Evolutionary conservation across 2,888 invertebrate genomes (phyloP).

Genomic region (Tetragonula carbonaria): DNA sequence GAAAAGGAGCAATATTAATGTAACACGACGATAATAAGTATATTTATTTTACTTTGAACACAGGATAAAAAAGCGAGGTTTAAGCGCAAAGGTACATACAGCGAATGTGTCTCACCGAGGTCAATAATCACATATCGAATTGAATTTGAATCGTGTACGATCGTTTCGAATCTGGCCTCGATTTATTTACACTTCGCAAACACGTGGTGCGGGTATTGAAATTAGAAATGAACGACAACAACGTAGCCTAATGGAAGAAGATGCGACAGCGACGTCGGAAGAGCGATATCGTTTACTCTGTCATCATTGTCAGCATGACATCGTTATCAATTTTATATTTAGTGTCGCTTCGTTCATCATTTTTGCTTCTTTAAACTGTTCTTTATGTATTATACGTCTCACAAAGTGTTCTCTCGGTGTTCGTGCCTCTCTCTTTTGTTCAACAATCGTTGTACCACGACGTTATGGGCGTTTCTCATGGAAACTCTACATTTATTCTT

Average conservation of each 20-base stretch:
- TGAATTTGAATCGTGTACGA: slow-evolving; percentile 2
- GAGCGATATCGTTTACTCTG: slow-evolving; percentile 38
- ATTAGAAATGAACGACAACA: slow-evolving; percentile 7
- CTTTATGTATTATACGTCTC: slow-evolving; percentile 63
- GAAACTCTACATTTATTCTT: slow-evolving; percentile 37
- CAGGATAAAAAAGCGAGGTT: neutral
- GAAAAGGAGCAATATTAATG: too few species aligned
- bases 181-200: neutral
- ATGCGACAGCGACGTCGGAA: slow-evolving; percentile 22
- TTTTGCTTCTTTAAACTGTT: slow-evolving; percentile 58
- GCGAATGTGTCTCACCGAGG: slow-evolving; percentile 16
- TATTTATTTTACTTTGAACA: neutral
- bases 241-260: slow-evolving; percentile 32
- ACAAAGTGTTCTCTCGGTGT: slow-evolving; percentile 64
- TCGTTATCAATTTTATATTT: slow-evolving; percentile 57
- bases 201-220: slow-evolving; percentile 40
- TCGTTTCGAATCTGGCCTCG: neutral
- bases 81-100: neutral
- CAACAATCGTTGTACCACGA: slow-evolving; percentile 37
- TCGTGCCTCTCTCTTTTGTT: slow-evolving; percentile 50
- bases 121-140: neutral
- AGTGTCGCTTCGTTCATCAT: slow-evolving; percentile 60
- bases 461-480: slow-evolving; percentile 23
- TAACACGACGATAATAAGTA: neutral
- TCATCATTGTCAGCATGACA: slow-evolving; percentile 62